A percentile compares a stretch with the other conserved stretches of the same genome.
Evolutionary conservation across 2,797 vertebrate genomes (phyloP).

Genomic region (Merluccius polli): DNA sequence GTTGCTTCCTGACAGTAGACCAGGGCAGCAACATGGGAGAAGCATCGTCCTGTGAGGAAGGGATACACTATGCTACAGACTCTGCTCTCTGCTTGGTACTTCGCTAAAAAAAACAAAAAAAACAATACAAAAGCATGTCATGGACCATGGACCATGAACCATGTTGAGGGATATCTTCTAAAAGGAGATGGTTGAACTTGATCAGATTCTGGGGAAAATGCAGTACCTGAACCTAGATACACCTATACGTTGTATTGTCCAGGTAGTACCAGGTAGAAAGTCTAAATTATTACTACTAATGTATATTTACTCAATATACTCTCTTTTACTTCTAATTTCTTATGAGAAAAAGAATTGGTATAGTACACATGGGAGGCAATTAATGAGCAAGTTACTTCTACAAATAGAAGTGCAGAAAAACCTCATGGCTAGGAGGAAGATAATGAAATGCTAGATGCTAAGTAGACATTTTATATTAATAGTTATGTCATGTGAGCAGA

Average conservation of each 20-base stretch:
- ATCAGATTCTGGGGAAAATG: no score
- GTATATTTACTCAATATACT: background rate
- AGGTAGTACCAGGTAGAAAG: background rate
- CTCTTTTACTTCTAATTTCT: background rate
- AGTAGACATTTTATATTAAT: background rate
- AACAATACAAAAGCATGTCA: background rate
- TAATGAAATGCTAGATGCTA: background rate
- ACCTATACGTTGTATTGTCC: background rate
- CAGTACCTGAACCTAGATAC: background rate
- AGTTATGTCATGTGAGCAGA: background rate
- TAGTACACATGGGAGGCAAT: background rate
- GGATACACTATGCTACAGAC: conserved; percentile 23
- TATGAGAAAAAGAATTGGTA: background rate
- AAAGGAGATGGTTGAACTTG: background rate
- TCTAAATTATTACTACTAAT: background rate
- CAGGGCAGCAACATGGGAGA: conserved; percentile 5
- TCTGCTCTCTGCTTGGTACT: conserved; percentile 5
- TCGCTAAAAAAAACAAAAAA: background rate
- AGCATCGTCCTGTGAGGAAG: conserved; percentile 46
- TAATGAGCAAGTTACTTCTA: background rate
- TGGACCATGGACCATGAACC: background rate
- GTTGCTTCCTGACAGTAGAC: conserved; percentile 1
- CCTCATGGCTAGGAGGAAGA: background rate
- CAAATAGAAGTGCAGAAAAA: background rate
- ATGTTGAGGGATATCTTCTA: background rate